A percentile compares a stretch with the other conserved stretches of the same genome.
phyloP scores from a whole-genome alignment of 2,888 invertebrate species.

The Temnothorax unifasciatus region DNA sequence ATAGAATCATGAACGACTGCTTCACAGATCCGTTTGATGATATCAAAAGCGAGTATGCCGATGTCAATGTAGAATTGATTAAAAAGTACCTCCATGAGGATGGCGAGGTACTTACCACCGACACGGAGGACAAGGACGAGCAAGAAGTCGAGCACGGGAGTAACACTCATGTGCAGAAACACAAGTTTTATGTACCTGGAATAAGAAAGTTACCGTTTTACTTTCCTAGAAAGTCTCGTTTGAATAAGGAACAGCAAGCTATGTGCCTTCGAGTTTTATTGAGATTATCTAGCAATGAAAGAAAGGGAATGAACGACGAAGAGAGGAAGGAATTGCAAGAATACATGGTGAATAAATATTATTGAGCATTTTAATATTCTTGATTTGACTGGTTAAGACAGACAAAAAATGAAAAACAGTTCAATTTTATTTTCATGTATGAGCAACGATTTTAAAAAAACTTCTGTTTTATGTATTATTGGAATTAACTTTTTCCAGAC shows the following conservation, averaged over 20 bases:
- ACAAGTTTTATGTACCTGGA: slow-evolving; percentile 74
- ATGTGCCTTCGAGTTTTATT: slow-evolving; percentile 74
- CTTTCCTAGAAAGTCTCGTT: slow-evolving; percentile 70
- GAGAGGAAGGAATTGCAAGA: slow-evolving; percentile 71
- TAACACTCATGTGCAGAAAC: not conserved
- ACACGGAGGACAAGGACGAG: not conserved
- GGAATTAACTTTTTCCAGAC: slow-evolving; percentile 45
- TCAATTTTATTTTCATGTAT: not conserved
- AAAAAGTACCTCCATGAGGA: slow-evolving; percentile 10
- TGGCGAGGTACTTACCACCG: not conserved
- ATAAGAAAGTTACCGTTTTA: slow-evolving; percentile 63
- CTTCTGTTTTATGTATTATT: slow-evolving; percentile 2
- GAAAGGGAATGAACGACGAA: slow-evolving; percentile 62
- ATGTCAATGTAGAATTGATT: slow-evolving; percentile 59
- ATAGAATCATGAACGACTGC: slow-evolving; percentile 76
- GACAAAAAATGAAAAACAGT: not conserved
- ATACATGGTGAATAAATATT: slow-evolving; percentile 71
- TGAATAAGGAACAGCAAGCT: slow-evolving; percentile 72
- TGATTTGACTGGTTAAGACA: not conserved
- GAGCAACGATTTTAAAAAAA: not conserved
- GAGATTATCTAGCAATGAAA: slow-evolving; percentile 70
- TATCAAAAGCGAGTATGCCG: slow-evolving; percentile 69
- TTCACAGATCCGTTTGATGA: slow-evolving; percentile 80
- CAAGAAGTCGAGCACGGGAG: not conserved
- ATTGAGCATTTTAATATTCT: not conserved